phyloP scores from a whole-genome alignment of 2,113 vertebrate genomes.

The Petromus typicus region DNA sequence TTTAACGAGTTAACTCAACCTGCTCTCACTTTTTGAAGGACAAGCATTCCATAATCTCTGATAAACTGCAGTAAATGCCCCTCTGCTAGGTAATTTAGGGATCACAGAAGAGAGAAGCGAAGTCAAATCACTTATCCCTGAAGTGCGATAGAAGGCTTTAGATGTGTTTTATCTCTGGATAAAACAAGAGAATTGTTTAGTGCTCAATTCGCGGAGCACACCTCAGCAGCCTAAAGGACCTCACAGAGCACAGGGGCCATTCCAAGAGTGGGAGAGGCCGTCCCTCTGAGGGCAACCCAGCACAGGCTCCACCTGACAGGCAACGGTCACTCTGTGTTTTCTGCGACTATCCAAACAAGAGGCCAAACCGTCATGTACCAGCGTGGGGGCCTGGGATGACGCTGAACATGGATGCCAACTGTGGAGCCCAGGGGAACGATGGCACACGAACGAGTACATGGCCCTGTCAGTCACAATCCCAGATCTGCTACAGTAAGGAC shows the following conservation, averaged over 20 bases:
- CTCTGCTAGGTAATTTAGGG: conserved; percentile 34
- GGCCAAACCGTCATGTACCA: neutral
- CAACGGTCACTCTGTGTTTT: neutral
- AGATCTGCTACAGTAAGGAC: neutral
- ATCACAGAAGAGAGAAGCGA: conserved; percentile 63
- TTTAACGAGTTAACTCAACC: neutral
- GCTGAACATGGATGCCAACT: conserved; percentile 10
- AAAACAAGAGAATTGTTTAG: conserved; percentile 41
- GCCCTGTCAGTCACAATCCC: neutral
- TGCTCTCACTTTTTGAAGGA: conserved; percentile 52
- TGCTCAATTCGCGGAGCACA: neutral
- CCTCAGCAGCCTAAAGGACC: neutral
- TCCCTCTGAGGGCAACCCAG: neutral
- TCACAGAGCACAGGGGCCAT: neutral
- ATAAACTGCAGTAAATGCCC: conserved; percentile 19
- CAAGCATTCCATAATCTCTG: conserved; percentile 1
- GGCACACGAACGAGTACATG: too few relatives aligned
- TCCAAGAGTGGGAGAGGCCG: neutral
- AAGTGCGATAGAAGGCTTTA: neutral
- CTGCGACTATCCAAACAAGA: too few relatives aligned
- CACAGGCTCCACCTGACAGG: neutral
- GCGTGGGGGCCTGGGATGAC: neutral
- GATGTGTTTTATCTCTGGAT: neutral
- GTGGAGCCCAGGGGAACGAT: neutral
- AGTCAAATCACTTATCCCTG: conserved; percentile 53